A percentile compares a stretch with the other conserved stretches of the same genome.
Conservation (phyloP, 2,113 vertebrate genomes). For the Onychostruthus taczanowskii region DNA sequence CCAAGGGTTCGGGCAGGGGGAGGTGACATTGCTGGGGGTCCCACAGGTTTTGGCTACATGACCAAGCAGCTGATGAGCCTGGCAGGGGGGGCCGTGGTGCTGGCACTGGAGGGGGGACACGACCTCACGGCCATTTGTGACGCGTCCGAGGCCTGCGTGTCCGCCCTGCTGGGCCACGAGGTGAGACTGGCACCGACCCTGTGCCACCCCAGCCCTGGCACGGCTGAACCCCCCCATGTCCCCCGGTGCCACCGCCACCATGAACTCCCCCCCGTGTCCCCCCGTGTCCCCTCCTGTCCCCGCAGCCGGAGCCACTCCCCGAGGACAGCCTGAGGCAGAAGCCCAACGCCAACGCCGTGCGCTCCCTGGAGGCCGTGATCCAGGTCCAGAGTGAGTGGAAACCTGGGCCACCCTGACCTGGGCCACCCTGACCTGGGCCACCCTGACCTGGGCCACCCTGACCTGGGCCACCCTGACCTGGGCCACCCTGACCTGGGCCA, state of each 20-base stretch:
- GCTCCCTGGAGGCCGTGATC: constrained; percentile 84
- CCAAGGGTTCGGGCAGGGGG: constrained; percentile 76
- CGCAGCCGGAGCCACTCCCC: constrained; percentile 84
- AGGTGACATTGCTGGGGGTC: constrained; percentile 65
- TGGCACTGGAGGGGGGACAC: constrained; percentile 89
- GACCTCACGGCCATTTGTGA: constrained; percentile 91
- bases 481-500: too few relatives aligned
- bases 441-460: too few relatives aligned
- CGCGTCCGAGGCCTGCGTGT: constrained; percentile 88
- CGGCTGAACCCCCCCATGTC: too few relatives aligned
- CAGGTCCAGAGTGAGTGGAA: constrained; percentile 87
- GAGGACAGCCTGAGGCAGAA: constrained; percentile 83
- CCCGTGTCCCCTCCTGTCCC: neutral
- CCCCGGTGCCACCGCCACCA: neutral
- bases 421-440: too few relatives aligned
- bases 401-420: too few relatives aligned
- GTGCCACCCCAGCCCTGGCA: neutral
- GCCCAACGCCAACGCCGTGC: constrained; percentile 84
- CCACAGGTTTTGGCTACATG: constrained; percentile 93
- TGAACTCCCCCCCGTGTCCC: neutral
- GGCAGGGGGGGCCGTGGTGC: constrained; percentile 84
- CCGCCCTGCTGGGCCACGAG: constrained; percentile 88
- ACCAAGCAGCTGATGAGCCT: constrained; percentile 92
- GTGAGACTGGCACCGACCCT: constrained; percentile 45
- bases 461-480: too few relatives aligned